These are phyloP conservation scores for Bombylius major DNA, from an alignment of 2,888 invertebrate genomes.

Conservation along the genomic window DNA sequence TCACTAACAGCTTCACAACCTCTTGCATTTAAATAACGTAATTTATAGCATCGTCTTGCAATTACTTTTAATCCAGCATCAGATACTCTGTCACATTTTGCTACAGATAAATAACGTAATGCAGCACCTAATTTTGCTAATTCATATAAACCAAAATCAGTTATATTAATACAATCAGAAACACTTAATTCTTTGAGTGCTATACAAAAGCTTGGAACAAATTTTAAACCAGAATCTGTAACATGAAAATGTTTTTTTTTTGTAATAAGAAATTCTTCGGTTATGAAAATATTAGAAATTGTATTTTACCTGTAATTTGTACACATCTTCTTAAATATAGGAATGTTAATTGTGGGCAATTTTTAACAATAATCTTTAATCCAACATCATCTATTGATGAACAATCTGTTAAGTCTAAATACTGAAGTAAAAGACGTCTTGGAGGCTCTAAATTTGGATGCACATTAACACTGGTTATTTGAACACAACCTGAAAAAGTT, in stretches of 20 bases:
- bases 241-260: conserved; percentile 13
- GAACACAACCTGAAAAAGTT: conserved; percentile 49
- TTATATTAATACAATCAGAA: conserved; percentile 78
- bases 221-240: conserved; percentile 79
- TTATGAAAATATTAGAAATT: too few relatives aligned
- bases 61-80: conserved; percentile 82
- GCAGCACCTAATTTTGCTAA: conserved; percentile 78
- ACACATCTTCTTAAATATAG: conserved; percentile 78
- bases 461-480: conserved; percentile 65
- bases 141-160: conserved; percentile 84
- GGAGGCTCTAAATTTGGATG: conserved; percentile 51
- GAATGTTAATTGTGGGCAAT: conserved; percentile 76
- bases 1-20: conserved; percentile 93
- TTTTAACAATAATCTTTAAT: conserved; percentile 68
- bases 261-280: not conserved
- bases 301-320: conserved; percentile 61
- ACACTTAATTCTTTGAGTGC: conserved; percentile 76
- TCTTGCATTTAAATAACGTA: conserved; percentile 79
- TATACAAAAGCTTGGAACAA: conserved; percentile 78
- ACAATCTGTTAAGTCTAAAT: conserved; percentile 85
- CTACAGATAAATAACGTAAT: conserved; percentile 83
- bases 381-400: conserved; percentile 72
- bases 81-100: conserved; percentile 84
- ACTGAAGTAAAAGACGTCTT: conserved; percentile 62
- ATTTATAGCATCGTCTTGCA: conserved; percentile 74